These are phyloP conservation scores for Glareola pratincola DNA, from an alignment of 2,113 vertebrate species.

Conservation along the genomic window DNA sequence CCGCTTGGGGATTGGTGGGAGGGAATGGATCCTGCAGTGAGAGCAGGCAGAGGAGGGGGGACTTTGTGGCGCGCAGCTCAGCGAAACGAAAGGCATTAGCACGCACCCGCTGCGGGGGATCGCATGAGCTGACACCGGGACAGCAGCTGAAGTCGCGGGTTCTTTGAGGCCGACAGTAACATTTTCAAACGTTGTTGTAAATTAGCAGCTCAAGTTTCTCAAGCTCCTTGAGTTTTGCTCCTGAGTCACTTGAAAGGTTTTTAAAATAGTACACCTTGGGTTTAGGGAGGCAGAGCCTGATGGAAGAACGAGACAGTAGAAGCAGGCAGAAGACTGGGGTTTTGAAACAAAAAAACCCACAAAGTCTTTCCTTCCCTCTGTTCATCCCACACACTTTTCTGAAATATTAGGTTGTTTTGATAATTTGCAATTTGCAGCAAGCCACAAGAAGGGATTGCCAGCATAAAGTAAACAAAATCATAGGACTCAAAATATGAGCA, in stretches of 20 bases:
- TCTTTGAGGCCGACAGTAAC: background rate
- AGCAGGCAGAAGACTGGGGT: background rate
- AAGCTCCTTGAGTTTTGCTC: background rate
- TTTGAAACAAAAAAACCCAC: background rate
- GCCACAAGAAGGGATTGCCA: background rate
- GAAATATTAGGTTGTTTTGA: slow-evolving; percentile 17
- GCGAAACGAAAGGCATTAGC: background rate
- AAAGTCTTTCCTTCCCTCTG: background rate
- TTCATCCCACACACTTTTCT: background rate
- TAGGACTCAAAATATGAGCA: background rate
- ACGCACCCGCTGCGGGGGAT: background rate
- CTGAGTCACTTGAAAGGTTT: background rate
- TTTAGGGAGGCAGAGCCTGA: background rate
- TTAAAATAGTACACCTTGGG: background rate
- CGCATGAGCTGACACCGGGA: background rate
- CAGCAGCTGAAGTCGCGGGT: background rate
- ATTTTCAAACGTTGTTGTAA: background rate
- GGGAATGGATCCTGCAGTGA: background rate
- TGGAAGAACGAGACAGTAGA: background rate
- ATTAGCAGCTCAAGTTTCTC: background rate
- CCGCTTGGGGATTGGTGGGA: background rate
- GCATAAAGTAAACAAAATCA: background rate
- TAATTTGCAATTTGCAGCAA: slow-evolving; percentile 4
- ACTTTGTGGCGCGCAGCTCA: background rate
- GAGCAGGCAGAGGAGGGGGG: background rate